A percentile compares a stretch with the other conserved stretches of the same genome.
Conservation (phyloP, 1,140 invertebrate genomes). For the Andricus grossulariae region DNA sequence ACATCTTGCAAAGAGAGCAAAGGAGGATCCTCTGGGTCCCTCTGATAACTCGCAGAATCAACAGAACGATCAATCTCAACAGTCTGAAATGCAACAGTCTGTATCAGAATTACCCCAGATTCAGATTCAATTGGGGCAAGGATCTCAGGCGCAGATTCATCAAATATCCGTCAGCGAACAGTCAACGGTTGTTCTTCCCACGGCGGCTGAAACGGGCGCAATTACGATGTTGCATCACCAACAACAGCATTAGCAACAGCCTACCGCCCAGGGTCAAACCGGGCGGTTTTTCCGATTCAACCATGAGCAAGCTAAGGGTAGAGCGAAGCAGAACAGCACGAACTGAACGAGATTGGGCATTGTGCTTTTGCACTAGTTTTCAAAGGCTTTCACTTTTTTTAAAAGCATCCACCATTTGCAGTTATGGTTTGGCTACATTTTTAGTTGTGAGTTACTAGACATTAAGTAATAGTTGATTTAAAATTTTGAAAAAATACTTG, state of each 20-base stretch:
- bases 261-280: constrained; percentile 44
- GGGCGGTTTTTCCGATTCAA: constrained; percentile 65
- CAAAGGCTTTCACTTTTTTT: constrained; percentile 14
- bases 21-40: constrained; percentile 78
- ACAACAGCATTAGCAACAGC: constrained; percentile 63
- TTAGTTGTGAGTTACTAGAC: too few species aligned
- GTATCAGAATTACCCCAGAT: constrained; percentile 57
- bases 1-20: constrained; percentile 83
- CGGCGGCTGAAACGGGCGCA: constrained; percentile 75
- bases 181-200: constrained; percentile 77
- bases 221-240: constrained; percentile 73
- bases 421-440: not conserved
- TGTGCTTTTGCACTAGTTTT: constrained; percentile 18
- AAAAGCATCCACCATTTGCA: constrained; percentile 4
- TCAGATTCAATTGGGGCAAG: constrained; percentile 71
- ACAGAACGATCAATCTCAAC: constrained; percentile 51
- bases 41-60: constrained; percentile 60
- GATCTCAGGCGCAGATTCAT: constrained; percentile 72
- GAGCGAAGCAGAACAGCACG: constrained; percentile 49
- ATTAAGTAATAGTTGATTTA: too few species aligned
- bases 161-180: constrained; percentile 72
- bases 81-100: constrained; percentile 63
- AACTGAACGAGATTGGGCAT: constrained; percentile 14
- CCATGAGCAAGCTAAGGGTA: constrained; percentile 61
- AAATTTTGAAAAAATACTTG: too few species aligned